Conservation (phyloP, 1,140 invertebrate species). For the Ephestia elutella region DNA sequence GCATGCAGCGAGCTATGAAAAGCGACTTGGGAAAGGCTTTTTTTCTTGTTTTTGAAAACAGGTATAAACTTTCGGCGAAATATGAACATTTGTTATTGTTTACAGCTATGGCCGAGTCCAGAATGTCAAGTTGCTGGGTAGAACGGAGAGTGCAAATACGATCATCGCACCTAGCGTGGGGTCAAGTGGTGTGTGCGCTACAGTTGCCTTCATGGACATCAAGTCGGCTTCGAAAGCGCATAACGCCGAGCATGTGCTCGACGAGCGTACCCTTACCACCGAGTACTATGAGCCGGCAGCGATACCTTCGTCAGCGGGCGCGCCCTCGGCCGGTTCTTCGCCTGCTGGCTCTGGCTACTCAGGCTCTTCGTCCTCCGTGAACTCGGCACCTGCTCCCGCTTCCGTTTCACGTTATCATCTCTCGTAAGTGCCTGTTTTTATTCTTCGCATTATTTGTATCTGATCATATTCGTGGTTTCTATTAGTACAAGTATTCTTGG, state of each 20-base stretch:
- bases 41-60: no score
- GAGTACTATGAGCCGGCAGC: slow-evolving; percentile 94
- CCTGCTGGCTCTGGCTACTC: slow-evolving; percentile 76
- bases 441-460: slow-evolving; percentile 20
- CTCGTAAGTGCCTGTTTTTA: slow-evolving; percentile 47
- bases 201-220: slow-evolving; percentile 97
- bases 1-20: no score
- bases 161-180: slow-evolving; percentile 55
- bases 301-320: slow-evolving; percentile 76
- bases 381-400: slow-evolving; percentile 68
- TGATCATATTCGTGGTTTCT: slow-evolving; percentile 36
- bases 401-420: slow-evolving; percentile 71
- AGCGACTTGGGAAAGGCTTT: no score
- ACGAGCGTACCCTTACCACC: slow-evolving; percentile 89
- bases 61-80: neutral
- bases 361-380: slow-evolving; percentile 77
- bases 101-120: slow-evolving; percentile 96
- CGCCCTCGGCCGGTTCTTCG: slow-evolving; percentile 73
- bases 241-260: slow-evolving; percentile 90
- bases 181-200: slow-evolving; percentile 82
- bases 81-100: slow-evolving; percentile 23
- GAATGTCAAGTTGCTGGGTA: slow-evolving; percentile 91
- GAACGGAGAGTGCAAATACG: slow-evolving; percentile 75
- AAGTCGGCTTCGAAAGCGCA: slow-evolving; percentile 95
- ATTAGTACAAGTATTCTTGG: neutral